phyloP scores from a whole-genome alignment of 92 coral and sea anemone genomes.

The Metridium senile region DNA sequence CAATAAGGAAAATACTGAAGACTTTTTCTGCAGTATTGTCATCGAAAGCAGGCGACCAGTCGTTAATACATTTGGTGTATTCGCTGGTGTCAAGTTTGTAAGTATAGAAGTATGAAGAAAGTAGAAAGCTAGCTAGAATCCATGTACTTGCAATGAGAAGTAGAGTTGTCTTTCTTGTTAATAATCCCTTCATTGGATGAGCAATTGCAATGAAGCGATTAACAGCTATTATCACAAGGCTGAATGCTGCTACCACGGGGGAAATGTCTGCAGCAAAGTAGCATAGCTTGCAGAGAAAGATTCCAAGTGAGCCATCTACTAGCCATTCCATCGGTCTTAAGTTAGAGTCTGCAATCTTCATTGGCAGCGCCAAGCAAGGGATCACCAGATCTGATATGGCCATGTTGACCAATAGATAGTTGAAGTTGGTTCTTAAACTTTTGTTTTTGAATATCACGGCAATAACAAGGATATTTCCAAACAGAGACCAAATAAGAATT shows the following conservation, averaged over 20 bases:
- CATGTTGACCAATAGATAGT: slow-evolving; percentile 38
- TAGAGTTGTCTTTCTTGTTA: slow-evolving; percentile 1
- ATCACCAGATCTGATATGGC: slow-evolving; percentile 35
- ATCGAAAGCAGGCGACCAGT: slow-evolving; percentile 32
- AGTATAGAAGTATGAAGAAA: slow-evolving; percentile 35
- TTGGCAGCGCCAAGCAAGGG: slow-evolving; percentile 16
- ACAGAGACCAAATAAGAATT: slow-evolving; percentile 15
- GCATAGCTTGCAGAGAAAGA: slow-evolving; percentile 25
- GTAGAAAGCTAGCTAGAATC: slow-evolving; percentile 7
- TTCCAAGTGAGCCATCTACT: slow-evolving; percentile 34
- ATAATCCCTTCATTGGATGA: slow-evolving; percentile 25
- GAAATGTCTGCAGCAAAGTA: slow-evolving; percentile 31
- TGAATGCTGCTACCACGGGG: slow-evolving; percentile 28
- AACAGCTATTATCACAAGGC: slow-evolving; percentile 22
- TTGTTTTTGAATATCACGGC: slow-evolving; percentile 22
- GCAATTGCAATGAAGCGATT: slow-evolving; percentile 31
- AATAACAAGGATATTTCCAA: slow-evolving; percentile 37
- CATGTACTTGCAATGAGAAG: slow-evolving; percentile 27
- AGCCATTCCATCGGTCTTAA: slow-evolving; percentile 21
- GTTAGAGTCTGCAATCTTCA: slow-evolving; percentile 1
- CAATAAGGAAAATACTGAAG: background rate
- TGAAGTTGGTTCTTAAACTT: slow-evolving; percentile 24
- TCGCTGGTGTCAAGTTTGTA: slow-evolving; percentile 1
- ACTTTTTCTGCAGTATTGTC: background rate
- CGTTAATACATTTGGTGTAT: background rate